Evolutionary conservation across 2,888 invertebrate genomes (phyloP).

Genomic region (Acrocera orbiculus): DNA sequence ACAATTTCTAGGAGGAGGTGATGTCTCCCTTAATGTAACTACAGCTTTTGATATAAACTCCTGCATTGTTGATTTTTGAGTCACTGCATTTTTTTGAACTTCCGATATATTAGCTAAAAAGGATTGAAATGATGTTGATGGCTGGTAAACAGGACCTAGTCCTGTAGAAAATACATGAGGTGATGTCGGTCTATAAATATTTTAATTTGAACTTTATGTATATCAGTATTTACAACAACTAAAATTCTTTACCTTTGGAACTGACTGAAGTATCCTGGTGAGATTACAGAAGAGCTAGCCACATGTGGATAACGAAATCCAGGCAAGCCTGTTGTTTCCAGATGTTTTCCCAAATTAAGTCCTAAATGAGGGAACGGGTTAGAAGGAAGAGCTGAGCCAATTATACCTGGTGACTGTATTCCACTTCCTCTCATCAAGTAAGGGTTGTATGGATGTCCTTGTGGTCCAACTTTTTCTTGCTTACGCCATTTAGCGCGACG

Average conservation of each 20-base stretch:
- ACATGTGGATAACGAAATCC: slow-evolving; percentile 52
- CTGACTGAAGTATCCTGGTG: slow-evolving; percentile 41
- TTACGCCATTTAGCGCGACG: slow-evolving; percentile 84
- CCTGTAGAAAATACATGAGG: slow-evolving; percentile 43
- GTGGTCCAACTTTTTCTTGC: slow-evolving; percentile 82
- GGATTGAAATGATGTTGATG: slow-evolving; percentile 61
- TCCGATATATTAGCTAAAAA: slow-evolving; percentile 63
- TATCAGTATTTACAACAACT: neutral
- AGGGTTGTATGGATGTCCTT: slow-evolving; percentile 78
- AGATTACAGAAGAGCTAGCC: slow-evolving; percentile 34
- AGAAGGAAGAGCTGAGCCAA: slow-evolving; percentile 54
- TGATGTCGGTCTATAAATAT: slow-evolving; percentile 24
- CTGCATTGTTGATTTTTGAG: slow-evolving; percentile 14
- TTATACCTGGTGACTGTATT: slow-evolving; percentile 40
- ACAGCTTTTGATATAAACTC: slow-evolving; percentile 2
- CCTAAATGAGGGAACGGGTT: slow-evolving; percentile 66
- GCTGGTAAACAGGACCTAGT: slow-evolving; percentile 38
- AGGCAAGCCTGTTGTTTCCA: slow-evolving; percentile 47
- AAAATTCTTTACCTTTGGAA: slow-evolving; percentile 30
- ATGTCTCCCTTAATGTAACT: neutral
- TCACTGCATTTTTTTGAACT: slow-evolving; percentile 34
- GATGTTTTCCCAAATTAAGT: slow-evolving; percentile 57
- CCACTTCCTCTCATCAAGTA: slow-evolving; percentile 51
- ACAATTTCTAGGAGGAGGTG: slow-evolving; percentile 1
- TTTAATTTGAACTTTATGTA: neutral